A percentile compares a stretch with the other conserved stretches of the same genome.
These are phyloP conservation scores for Buceros bicornis DNA, from an alignment of 2,797 vertebrate species.

Conservation along the genomic window DNA sequence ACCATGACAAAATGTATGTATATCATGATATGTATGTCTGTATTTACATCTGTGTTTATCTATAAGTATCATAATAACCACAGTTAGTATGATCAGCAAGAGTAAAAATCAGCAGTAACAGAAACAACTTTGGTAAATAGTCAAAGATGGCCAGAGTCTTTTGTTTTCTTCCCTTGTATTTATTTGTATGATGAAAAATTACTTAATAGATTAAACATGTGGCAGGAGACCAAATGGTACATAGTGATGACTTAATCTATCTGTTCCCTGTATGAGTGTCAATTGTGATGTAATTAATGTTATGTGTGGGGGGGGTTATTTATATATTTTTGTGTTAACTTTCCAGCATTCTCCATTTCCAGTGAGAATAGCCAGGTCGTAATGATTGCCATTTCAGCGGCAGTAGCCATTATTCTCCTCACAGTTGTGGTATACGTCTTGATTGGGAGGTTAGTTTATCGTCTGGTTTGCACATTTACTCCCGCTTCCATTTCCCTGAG, in stretches of 20 bases:
- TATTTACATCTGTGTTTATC: neutral
- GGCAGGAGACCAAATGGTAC: neutral
- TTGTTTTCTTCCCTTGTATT: neutral
- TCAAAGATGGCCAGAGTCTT: neutral
- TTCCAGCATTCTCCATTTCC: constrained; percentile 96
- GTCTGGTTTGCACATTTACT: constrained; percentile 10
- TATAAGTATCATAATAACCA: neutral
- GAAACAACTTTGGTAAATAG: neutral
- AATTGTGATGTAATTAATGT: neutral
- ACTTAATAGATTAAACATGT: neutral
- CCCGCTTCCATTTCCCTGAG: neutral
- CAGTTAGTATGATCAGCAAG: neutral
- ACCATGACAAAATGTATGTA: neutral
- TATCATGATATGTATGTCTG: neutral
- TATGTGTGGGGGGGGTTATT: neutral
- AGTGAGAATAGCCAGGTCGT: constrained; percentile 96
- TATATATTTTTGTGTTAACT: constrained; percentile 17
- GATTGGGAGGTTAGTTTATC: constrained; percentile 89
- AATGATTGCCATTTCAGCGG: constrained; percentile 93
- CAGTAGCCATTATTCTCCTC: constrained; percentile 94
- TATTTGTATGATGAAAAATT: constrained; percentile 15
- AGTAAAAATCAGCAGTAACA: neutral
- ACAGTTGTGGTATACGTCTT: constrained; percentile 92
- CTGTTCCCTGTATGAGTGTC: neutral
- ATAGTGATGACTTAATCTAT: neutral